phyloP scores from a whole-genome alignment of 2,113 vertebrate genomes.

The Pluvialis apricaria region DNA sequence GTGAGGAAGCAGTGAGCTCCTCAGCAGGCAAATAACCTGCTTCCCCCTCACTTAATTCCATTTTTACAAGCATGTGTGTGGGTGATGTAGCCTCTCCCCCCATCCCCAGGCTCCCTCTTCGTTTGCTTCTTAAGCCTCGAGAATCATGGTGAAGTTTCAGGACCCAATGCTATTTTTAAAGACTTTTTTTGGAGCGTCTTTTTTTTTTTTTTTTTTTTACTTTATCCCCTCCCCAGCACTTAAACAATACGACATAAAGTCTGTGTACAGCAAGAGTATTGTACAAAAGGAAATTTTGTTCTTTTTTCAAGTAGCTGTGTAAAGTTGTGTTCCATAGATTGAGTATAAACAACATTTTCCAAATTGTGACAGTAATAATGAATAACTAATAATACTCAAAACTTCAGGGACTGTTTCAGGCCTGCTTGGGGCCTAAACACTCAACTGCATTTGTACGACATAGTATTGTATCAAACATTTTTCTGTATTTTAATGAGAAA shows the following conservation, averaged over 20 bases:
- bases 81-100: neutral
- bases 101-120: neutral
- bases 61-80: neutral
- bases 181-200: neutral
- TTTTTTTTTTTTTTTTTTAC: neutral
- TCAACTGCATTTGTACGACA: constrained; percentile 90
- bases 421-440: constrained; percentile 80
- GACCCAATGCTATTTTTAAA: neutral
- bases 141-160: constrained; percentile 21
- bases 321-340: constrained; percentile 72
- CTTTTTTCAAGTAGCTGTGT: constrained; percentile 62
- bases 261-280: constrained; percentile 86
- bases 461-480: constrained; percentile 92
- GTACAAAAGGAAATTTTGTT: constrained; percentile 70
- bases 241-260: constrained; percentile 85
- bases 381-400: constrained; percentile 81
- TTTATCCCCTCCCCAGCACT: constrained; percentile 78
- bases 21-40: neutral
- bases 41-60: neutral
- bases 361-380: constrained; percentile 87
- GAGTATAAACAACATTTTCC: constrained; percentile 76
- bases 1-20: neutral
- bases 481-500: constrained; percentile 98
- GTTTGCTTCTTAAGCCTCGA: constrained; percentile 25
- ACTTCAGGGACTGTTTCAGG: constrained; percentile 93